Percentiles rank a stretch among this genome's conserved stretches.
Conservation (phyloP, 2,113 vertebrate species). For the Tenrec ecaudatus region DNA sequence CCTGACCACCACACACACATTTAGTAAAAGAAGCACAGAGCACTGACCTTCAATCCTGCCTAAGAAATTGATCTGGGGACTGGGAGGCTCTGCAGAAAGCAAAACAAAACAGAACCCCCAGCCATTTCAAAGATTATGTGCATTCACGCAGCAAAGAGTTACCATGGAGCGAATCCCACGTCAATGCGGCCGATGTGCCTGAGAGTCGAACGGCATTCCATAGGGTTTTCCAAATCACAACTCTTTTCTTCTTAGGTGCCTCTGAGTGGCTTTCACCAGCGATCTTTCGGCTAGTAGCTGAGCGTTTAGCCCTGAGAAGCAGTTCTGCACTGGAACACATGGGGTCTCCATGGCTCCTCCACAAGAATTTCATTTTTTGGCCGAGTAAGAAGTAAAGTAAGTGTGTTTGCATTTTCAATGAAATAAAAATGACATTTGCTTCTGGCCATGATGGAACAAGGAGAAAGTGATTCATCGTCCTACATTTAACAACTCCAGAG, state of each 20-base stretch:
- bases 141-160: not conserved
- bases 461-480: not conserved
- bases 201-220: not conserved
- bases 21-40: not conserved
- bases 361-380: not conserved
- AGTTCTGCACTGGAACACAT: not conserved
- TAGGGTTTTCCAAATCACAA: not conserved
- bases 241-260: not conserved
- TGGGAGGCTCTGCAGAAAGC: not conserved
- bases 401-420: not conserved
- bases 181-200: not conserved
- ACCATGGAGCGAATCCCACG: not conserved
- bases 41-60: slow-evolving; percentile 20
- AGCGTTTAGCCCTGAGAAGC: not conserved
- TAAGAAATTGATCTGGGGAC: slow-evolving; percentile 45
- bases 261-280: not conserved
- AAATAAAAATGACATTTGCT: not conserved
- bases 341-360: not conserved
- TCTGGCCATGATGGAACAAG: not conserved
- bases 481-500: not conserved
- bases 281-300: not conserved
- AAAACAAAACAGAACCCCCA: not conserved
- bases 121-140: slow-evolving; percentile 17
- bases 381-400: not conserved
- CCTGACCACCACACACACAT: not conserved